Base-by-base conservation (phyloP, 2,113 vertebrate species). In the Apeltes quadracus region DNA sequence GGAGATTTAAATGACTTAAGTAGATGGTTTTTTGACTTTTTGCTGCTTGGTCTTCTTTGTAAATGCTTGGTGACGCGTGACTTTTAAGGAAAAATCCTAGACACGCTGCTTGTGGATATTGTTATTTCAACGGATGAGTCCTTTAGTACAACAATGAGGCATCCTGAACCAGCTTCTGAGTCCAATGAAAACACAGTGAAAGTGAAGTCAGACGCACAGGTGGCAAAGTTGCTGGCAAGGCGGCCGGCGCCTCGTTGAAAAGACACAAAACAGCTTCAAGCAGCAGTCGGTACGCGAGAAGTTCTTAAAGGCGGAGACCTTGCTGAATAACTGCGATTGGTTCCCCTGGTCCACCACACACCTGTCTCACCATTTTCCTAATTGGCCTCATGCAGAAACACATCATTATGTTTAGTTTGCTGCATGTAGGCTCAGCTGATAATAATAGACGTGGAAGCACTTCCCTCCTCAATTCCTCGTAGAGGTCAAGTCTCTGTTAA, bases 401-500 rank as follows among this genome's bases (percentile, higher is more conserved):
- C 55, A 67, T 6, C 71, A 51, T 65, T 75, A 70, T 65, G 70
- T 81, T 76, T 82, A 75, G 48, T 41, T 48, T 22, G 9, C 54
- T 10, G 18, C 44, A 61, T 46, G 23, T 55, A 71, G 41, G 69
- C 20, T 78, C 56, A 38, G 78, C 38, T 75, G 76, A 79, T 53
- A 66, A 71, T 80, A 70, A 68, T 8, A 22, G 55, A 78, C 65
- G 67, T 36, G 29, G 76, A 65, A 61, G 54, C 39, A 62, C 62
- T 69, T 63, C 69, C 80, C 75, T 72, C 69, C 78, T 57, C 50
- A 82, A 73, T 77, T 83, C 80, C 78, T 74, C 54, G 69, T 66
- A 57, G 75, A 84, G 87, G 88, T 88, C 86, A 86, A 78, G 72
- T 84, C 82, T 85, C 79, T 72, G 85, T 89, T 92, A 92, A 92